A percentile compares a stretch with the other conserved stretches of the same genome.
Evolutionary conservation across 2,113 vertebrate genomes (phyloP).

Genomic region (Aplodontia rufa): DNA sequence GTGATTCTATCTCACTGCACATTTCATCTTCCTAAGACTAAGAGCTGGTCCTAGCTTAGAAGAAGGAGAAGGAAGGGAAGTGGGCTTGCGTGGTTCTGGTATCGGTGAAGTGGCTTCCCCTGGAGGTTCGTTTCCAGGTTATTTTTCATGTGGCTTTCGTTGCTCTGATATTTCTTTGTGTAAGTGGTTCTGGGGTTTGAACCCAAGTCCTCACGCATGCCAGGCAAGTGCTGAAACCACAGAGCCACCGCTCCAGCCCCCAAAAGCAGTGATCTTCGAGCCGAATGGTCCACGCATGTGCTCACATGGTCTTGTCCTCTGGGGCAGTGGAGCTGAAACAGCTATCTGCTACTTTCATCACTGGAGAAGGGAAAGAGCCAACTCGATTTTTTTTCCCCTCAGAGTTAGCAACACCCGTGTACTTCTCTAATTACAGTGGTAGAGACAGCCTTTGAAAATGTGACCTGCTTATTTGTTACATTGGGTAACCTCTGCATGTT

Average conservation of each 20-base stretch:
- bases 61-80: not conserved
- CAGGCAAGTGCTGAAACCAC: too few relatives aligned
- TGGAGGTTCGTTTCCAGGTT: not conserved
- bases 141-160: too few relatives aligned
- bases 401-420: not conserved
- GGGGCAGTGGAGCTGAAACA: not conserved
- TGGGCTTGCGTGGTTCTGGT: not conserved
- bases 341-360: not conserved
- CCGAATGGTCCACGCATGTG: not conserved
- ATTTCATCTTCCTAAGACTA: not conserved
- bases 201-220: too few relatives aligned
- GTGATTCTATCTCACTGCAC: not conserved
- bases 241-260: too few relatives aligned
- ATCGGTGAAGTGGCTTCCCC: not conserved
- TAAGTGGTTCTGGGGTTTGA: too few relatives aligned
- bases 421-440: slow-evolving; percentile 15
- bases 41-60: not conserved
- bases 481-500: not conserved
- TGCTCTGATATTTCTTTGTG: too few relatives aligned
- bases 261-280: accelerated
- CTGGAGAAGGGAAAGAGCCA: slow-evolving; percentile 21
- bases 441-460: not conserved
- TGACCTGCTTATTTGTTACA: not conserved
- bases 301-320: not conserved
- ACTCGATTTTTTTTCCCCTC: not conserved